Base-by-base conservation (phyloP, 2,113 vertebrate genomes). In the Lepus europaeus region DNA sequence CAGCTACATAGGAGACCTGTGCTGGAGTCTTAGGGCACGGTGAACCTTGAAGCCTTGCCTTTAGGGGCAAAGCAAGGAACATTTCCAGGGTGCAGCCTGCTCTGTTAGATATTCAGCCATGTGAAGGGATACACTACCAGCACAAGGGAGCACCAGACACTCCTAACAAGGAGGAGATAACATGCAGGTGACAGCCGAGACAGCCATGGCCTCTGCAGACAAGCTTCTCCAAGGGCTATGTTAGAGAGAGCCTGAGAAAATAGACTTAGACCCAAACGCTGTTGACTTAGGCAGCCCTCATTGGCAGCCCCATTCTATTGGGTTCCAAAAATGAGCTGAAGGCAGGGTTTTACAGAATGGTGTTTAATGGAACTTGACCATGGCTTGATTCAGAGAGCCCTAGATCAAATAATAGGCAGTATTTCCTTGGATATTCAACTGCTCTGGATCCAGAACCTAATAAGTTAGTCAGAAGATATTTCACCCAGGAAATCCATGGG, bases 151-250 rank as follows among this genome's bases (percentile, higher is more conserved):
- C 17, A 19, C 3, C 31, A 45, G 23, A 78, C 25, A 68, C 13
- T 72, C 8, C 5, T 14, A 2, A 23, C 9, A 6, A 6, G 20
- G 61, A 80, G 6, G 22, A 23, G 23, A 5, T 11, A 27, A 51
- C 27, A 2, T 16, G 23, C 3, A 3, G 49, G 20, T 20, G 16
- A 8, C 5, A 12, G 1, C 33, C 0, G 9, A 73, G 13, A 36
- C 8, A 23, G 10, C 78, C 29, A 2, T 10, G 31, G 27, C 19
- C 22, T 1, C 7, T 22, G 39, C 5, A 49, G 27, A 3, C 12
- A 45, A 20, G 5, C 66, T 61, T 12, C 36, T 5, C 36, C 27
- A 14, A 36, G 9, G 0, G 1, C 59, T 14, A 7, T 5, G 36
- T 6, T 19, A 36, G 59, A 5, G 13, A 6, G 3, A 8, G 14